Conservation (phyloP, 1,140 invertebrate species). For the Heliconius himera region DNA sequence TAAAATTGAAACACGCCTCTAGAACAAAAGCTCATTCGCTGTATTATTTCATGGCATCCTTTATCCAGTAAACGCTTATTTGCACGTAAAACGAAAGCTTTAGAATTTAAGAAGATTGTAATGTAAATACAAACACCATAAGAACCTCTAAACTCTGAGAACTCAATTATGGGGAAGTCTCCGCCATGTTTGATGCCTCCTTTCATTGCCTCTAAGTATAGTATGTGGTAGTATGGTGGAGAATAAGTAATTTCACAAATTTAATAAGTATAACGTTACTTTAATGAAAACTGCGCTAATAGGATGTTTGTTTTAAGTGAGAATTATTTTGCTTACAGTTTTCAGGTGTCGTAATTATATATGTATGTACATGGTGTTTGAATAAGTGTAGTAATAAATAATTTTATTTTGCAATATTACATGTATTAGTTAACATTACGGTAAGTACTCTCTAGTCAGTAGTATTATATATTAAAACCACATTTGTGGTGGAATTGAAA, state of each 20-base stretch:
- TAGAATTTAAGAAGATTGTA: neutral
- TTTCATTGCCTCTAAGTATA: neutral
- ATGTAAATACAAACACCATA: constrained; percentile 4
- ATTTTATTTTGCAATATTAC: neutral
- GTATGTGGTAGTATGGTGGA: neutral
- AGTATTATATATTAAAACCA: too few relatives aligned
- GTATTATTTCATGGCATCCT: neutral
- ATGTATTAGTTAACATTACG: neutral
- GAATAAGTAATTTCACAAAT: neutral
- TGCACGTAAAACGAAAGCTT: neutral
- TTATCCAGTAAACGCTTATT: neutral
- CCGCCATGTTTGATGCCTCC: neutral
- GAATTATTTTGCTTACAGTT: neutral
- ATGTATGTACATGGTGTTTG: neutral
- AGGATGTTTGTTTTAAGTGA: neutral
- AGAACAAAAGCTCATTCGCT: neutral
- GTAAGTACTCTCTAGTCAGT: too few relatives aligned
- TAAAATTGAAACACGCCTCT: neutral
- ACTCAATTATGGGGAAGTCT: neutral
- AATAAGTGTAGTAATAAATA: neutral
- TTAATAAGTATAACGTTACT: neutral
- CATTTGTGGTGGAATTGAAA: too few relatives aligned
- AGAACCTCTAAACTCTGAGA: neutral
- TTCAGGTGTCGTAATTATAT: neutral
- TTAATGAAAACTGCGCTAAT: neutral